Conservation (phyloP, 2,113 vertebrate genomes). For the Donacobius atricapilla region DNA sequence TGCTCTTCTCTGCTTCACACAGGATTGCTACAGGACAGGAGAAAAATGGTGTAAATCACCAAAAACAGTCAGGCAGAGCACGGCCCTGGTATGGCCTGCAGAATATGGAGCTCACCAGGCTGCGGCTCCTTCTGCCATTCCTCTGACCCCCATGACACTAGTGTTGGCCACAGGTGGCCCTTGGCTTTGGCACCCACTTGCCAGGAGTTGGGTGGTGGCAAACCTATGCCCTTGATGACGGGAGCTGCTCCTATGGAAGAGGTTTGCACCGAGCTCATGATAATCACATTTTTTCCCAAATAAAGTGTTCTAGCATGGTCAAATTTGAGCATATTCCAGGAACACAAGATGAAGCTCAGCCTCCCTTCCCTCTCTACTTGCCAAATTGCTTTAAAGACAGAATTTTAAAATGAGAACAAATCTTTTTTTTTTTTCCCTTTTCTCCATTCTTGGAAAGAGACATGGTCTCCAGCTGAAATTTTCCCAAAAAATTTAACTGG, state of each 20-base stretch:
- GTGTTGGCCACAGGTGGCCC: not conserved
- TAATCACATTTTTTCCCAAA: conserved; percentile 36
- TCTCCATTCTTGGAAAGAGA: not conserved
- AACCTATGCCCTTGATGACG: fast-evolving
- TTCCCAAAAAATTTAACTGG: not conserved
- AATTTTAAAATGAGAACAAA: conserved; percentile 6
- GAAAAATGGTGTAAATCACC: not conserved
- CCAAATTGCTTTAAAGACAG: conserved; percentile 39
- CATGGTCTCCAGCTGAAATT: not conserved
- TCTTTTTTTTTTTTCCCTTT: not conserved
- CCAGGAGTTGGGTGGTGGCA: not conserved
- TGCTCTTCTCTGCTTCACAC: not conserved
- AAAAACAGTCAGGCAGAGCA: not conserved
- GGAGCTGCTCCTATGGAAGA: not conserved
- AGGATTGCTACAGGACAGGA: not conserved
- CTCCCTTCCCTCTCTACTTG: conserved; percentile 7
- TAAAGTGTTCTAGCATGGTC: conserved; percentile 32
- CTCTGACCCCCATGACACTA: fast-evolving
- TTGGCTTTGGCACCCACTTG: not conserved
- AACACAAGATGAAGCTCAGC: not conserved
- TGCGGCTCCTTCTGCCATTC: not conserved
- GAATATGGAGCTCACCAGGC: not conserved
- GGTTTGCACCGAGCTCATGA: not conserved
- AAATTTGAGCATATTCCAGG: conserved; percentile 51
- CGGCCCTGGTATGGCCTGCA: not conserved